Percentiles rank a stretch among this genome's conserved stretches.
Conservation (phyloP, 2,888 invertebrate genomes). For the Alentia gelatinosa region DNA sequence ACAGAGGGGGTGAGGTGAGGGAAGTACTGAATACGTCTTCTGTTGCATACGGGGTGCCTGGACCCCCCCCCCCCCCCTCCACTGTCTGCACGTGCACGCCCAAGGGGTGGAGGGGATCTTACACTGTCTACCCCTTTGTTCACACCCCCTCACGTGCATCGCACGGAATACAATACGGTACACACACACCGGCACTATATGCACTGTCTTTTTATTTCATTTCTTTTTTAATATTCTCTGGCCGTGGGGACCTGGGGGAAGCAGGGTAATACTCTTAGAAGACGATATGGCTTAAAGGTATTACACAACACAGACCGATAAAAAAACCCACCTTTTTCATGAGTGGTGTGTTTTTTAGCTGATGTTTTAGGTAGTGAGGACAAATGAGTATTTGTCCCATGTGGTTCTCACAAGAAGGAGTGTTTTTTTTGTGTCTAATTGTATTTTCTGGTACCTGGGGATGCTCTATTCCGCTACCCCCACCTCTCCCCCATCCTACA, state of each 20-base stretch:
- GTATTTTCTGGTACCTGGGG: too few species aligned
- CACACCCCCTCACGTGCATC: neutral
- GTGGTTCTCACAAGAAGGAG: too few species aligned
- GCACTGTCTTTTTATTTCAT: neutral
- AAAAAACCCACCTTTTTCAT: neutral
- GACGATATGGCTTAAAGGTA: neutral
- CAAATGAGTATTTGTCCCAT: too few species aligned
- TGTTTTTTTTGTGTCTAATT: too few species aligned
- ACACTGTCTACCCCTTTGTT: neutral
- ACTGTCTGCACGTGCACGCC: neutral
- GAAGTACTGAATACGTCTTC: too few species aligned
- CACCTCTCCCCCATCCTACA: too few species aligned
- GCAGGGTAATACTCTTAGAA: neutral
- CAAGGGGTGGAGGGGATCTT: neutral
- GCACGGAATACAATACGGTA: neutral
- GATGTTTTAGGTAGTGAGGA: neutral
- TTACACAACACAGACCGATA: neutral
- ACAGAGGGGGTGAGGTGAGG: too few species aligned
- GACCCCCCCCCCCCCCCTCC: neutral
- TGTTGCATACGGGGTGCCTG: slow-evolving; percentile 1
- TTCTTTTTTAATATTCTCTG: neutral
- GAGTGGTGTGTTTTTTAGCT: neutral
- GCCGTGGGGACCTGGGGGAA: too few species aligned
- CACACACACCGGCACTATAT: neutral
- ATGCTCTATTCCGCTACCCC: too few species aligned